A percentile compares a stretch with the other conserved stretches of the same genome.
Evolutionary conservation across 2,888 invertebrate genomes (phyloP).

Genomic region (Abscondita cerata): DNA sequence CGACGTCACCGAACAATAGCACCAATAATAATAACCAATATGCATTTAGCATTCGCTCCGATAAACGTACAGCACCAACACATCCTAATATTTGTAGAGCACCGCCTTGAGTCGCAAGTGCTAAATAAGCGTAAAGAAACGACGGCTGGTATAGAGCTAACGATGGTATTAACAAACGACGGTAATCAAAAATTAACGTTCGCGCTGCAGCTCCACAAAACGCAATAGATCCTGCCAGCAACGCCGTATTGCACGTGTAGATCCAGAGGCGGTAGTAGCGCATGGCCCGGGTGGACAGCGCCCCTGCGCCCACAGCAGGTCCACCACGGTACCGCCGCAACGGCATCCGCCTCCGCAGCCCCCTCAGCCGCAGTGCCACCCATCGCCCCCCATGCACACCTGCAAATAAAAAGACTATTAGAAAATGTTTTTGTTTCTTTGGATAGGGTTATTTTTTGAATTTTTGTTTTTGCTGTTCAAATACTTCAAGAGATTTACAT

Average conservation of each 20-base stretch:
- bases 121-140: slow-evolving; percentile 84
- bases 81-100: slow-evolving; percentile 78
- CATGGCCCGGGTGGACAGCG: slow-evolving; percentile 62
- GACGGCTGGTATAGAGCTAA: slow-evolving; percentile 67
- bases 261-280: slow-evolving; percentile 92
- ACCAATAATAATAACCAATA: slow-evolving; percentile 84
- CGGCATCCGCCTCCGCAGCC: slow-evolving; percentile 60
- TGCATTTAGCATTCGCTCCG: slow-evolving; percentile 80
- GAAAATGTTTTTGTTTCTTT: too few species aligned
- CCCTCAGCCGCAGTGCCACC: slow-evolving; percentile 58
- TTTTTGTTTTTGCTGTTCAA: too few species aligned
- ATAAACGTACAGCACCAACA: slow-evolving; percentile 80
- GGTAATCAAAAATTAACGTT: slow-evolving; percentile 73
- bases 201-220: slow-evolving; percentile 79
- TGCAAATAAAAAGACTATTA: too few species aligned
- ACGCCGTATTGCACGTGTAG: slow-evolving; percentile 89
- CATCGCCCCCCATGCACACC: slow-evolving; percentile 64
- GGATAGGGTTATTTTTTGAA: too few species aligned
- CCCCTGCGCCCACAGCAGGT: slow-evolving; percentile 64
- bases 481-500: too few species aligned
- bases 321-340: slow-evolving; percentile 62
- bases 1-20: slow-evolving; percentile 82
- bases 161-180: slow-evolving; percentile 75
- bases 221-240: slow-evolving; percentile 82
- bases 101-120: slow-evolving; percentile 74